Evolutionary conservation across 2,888 invertebrate species (phyloP), one percentile per base, ranked within the genome.

Genomic region (Thymelicus sylvestris): DNA sequence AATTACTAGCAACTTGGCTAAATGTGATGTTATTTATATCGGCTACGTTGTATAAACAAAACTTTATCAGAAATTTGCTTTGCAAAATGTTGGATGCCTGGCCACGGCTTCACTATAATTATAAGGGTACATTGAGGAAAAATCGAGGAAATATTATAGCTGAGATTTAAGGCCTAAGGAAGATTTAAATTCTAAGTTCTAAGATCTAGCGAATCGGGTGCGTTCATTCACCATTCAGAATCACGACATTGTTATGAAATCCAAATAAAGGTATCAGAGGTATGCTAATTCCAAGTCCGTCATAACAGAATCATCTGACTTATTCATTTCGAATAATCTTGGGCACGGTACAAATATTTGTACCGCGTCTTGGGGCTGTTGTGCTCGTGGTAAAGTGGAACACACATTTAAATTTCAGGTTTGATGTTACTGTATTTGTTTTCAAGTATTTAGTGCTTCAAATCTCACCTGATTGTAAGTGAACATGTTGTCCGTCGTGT

Each of bases 241-340:
- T 19, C 19, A 19, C 19, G 1, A 19, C 7, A 15, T 15, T 15
- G 31, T 31, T 31, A 47, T 47, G 47, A 47, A 47, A 47, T 47
- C n/a, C 13, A 47, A 52, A 52, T 52, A 52, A 19, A 19, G 19
- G 19, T 19, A 19, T 19, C 19, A 19, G 8, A 8, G 8, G 50
- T 52, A 2, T 52, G 50, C 19, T 8, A 15, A 52, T 19, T 15
- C 15, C 2, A 19, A 52, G 19, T 15, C 6, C 7, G 15, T n/a
- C n/a, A 50, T 52, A 7, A 52, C 50, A 52, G 19, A 52, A 52
- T 52, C 19, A 7, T 52, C 50, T 52, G 50, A 52, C 19, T 52
- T 52, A 52, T 52, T 52, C 15, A 52, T 52, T 52, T 15, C 50
- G n/a, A 52, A 52, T 52, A 52, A 52, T 52, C 15, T 2, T 19